phyloP scores from a whole-genome alignment of 1,140 invertebrate genomes.

The Calliphora vicina region DNA sequence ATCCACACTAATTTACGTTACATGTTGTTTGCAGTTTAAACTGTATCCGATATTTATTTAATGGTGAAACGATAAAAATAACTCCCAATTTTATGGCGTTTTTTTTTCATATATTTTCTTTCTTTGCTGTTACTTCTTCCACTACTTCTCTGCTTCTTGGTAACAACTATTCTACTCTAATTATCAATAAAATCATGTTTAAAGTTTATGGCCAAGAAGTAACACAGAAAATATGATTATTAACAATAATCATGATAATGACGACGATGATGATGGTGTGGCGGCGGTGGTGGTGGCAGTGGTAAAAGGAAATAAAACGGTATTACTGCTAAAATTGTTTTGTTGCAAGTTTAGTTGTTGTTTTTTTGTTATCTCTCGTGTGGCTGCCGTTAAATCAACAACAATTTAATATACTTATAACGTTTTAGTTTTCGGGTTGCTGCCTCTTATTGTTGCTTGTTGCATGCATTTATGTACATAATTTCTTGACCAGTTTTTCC shows the following conservation, averaged over 20 bases:
- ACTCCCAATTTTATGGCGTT: neutral
- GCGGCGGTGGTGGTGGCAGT: neutral
- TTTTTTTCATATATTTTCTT: neutral
- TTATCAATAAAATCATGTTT: conserved; percentile 14
- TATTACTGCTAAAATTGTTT: neutral
- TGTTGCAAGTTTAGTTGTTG: neutral
- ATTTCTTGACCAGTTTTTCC: neutral
- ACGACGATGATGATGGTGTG: neutral
- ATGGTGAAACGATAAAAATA: neutral
- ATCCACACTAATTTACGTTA: neutral
- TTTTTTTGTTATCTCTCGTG: neutral
- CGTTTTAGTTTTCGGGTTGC: neutral
- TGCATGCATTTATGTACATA: neutral
- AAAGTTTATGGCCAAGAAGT: neutral
- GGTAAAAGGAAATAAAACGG: neutral
- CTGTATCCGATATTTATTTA: neutral
- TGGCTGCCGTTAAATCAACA: neutral
- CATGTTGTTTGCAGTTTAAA: neutral
- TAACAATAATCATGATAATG: neutral
- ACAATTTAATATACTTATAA: neutral
- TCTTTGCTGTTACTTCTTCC: too few species aligned
- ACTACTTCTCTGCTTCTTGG: too few species aligned
- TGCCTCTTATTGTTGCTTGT: neutral
- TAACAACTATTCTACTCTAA: conserved; percentile 7
- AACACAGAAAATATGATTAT: neutral